Conservation (phyloP, 2,797 vertebrate species). For the Triplophysa yarkandensis region DNA sequence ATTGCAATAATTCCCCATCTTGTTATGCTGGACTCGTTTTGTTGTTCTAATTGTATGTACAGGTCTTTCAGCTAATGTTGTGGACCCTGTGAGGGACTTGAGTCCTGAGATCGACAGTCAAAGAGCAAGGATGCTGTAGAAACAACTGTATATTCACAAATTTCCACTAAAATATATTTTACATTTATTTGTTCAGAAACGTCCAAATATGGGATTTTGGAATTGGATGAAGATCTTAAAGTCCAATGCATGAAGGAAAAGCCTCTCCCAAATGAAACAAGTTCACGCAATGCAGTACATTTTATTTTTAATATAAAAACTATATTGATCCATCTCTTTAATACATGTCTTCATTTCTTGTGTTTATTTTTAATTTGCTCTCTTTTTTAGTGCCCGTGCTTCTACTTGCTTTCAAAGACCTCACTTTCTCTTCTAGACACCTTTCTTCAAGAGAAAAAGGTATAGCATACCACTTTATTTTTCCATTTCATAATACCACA, state of each 20-base stretch:
- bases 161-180: neutral
- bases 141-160: neutral
- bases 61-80: too few species aligned
- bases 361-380: neutral
- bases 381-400: conserved; percentile 81
- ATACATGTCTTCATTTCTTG: neutral
- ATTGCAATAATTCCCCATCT: too few species aligned
- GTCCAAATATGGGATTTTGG: conserved; percentile 80
- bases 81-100: too few species aligned
- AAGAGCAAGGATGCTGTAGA: too few species aligned
- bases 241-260: conserved; percentile 79
- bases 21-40: too few species aligned
- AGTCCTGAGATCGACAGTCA: too few species aligned
- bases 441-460: conserved; percentile 81
- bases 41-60: too few species aligned
- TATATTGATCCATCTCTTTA: neutral
- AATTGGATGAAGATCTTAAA: conserved; percentile 70
- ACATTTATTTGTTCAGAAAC: conserved; percentile 69
- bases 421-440: conserved; percentile 71
- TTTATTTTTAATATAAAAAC: neutral
- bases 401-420: conserved; percentile 76
- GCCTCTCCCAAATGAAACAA: conserved; percentile 72
- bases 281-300: conserved; percentile 78
- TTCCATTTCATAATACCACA: neutral
- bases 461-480: conserved; percentile 44